Evolutionary conservation across 2,797 vertebrate genomes (phyloP), one percentile per base, ranked within the genome.

Genomic region (Margarornis squamiger): DNA sequence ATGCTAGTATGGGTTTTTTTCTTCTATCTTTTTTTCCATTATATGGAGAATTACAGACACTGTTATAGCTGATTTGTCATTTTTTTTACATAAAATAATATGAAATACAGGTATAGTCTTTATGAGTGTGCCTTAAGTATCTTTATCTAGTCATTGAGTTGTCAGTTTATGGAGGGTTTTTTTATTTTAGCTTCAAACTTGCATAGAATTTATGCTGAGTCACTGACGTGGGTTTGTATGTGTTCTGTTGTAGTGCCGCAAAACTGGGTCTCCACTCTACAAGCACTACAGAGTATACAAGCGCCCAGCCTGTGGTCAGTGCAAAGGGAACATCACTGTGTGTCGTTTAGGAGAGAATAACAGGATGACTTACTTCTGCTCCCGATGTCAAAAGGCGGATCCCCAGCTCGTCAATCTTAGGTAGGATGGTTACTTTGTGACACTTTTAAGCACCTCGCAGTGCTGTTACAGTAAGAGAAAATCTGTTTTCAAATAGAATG

Each of bases 341-440:
- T 99, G 99, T 97, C 99, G 98, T 51, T 96, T 99, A 67, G 99
- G 99, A 94, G 98, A 99, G 86, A 97, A 98, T 32, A 97, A 97
- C 92, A 98, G 99, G 96, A 99, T 99, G 98, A 99, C 99, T 24
- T 99, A 99, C 97, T 99, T 99, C 97, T 99, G 99, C 82, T 96
- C 98, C 73, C 96, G 1, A 1, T 99, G 99, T 96, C 99, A 99
- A 92, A 98, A 97, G n/a, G 97, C 66, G 15, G 98, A 98, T 96
- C 98, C 98, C 75, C 96, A 97, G 55, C 88, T 97, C 75, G 83
- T 98, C 85, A 97, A 97, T 88, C 45, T 98, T 76, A 97, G 99
- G 99, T 99, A 98, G 68, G 97, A 57, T 43, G 36, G n/a, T 77
- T 29, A 32, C 30, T 43, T 85, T 58, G 21, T 79, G 72, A 63